Conservation (phyloP, 1,140 invertebrate genomes). For the Tribolium castaneum region DNA sequence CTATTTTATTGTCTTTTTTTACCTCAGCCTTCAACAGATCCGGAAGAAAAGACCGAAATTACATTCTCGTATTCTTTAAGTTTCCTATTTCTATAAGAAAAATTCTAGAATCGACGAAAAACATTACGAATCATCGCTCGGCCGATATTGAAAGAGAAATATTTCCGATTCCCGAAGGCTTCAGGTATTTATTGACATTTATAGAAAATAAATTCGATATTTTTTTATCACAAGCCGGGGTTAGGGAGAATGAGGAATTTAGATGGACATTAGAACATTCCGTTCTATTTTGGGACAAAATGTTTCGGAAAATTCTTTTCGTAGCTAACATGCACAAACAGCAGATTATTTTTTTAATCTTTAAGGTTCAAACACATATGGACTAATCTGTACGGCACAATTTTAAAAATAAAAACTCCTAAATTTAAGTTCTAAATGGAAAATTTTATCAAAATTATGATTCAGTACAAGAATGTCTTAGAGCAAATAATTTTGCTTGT, state of each 20-base stretch:
- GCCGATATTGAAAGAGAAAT: constrained; percentile 4
- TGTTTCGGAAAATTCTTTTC: constrained; percentile 26
- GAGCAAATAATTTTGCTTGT: too few species aligned
- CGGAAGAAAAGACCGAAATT: background rate
- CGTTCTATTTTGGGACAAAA: constrained; percentile 28
- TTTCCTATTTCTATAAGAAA: background rate
- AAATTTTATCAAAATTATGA: too few species aligned
- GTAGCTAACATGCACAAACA: too few species aligned
- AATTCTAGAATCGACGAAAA: background rate
- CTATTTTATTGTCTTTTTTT: constrained; percentile 34
- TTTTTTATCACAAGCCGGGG: background rate
- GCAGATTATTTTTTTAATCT: too few species aligned
- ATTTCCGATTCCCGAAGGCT: background rate
- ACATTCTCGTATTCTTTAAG: background rate
- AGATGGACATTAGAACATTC: background rate
- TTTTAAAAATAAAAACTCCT: too few species aligned
- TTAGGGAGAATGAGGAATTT: too few species aligned
- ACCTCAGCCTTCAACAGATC: background rate
- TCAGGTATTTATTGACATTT: constrained; percentile 6
- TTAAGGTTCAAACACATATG: too few species aligned
- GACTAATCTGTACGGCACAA: too few species aligned
- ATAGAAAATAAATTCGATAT: background rate
- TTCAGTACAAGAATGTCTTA: too few species aligned
- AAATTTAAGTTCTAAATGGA: too few species aligned
- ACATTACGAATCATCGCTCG: too few species aligned